These are phyloP conservation scores for Hecatera dysodea DNA, from an alignment of 2,888 invertebrate genomes.

Conservation along the genomic window DNA sequence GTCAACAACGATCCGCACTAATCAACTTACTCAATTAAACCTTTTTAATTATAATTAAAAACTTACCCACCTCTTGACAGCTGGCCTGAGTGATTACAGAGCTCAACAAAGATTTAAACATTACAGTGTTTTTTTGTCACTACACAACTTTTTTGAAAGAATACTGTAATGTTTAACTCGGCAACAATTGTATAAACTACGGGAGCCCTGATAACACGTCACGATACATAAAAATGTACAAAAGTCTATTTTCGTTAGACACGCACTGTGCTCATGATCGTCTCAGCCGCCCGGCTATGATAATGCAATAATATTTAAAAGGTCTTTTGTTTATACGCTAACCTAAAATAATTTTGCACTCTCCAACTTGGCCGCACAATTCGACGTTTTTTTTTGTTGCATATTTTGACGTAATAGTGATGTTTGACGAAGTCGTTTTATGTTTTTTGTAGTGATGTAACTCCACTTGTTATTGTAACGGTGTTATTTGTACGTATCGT, in stretches of 20 bases:
- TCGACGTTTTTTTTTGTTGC: conserved; percentile 59
- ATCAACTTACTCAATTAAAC: conserved; percentile 46
- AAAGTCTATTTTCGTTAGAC: conserved; percentile 88
- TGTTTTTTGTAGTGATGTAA: conserved; percentile 41
- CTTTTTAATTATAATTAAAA: conserved; percentile 71
- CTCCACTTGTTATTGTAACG: neutral
- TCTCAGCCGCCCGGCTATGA: conserved; percentile 79
- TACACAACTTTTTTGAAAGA: conserved; percentile 75
- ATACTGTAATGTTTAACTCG: conserved; percentile 78
- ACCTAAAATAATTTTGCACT: conserved; percentile 50
- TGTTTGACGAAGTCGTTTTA: conserved; percentile 39
- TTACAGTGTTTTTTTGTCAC: conserved; percentile 89
- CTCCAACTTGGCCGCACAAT: conserved; percentile 70
- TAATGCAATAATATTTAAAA: conserved; percentile 68
- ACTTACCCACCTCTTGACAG: conserved; percentile 95
- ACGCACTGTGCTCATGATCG: conserved; percentile 87
- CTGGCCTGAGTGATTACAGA: conserved; percentile 92
- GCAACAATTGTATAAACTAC: conserved; percentile 78
- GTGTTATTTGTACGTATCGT: conserved; percentile 6
- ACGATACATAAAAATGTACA: conserved; percentile 86
- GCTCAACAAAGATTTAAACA: conserved; percentile 92
- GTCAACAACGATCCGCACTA: conserved; percentile 41
- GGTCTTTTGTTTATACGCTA: conserved; percentile 59
- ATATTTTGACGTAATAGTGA: conserved; percentile 75
- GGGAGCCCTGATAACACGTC: conserved; percentile 86